Base-by-base conservation (phyloP, 2,797 vertebrate species). In the Hybognathus amarus region DNA sequence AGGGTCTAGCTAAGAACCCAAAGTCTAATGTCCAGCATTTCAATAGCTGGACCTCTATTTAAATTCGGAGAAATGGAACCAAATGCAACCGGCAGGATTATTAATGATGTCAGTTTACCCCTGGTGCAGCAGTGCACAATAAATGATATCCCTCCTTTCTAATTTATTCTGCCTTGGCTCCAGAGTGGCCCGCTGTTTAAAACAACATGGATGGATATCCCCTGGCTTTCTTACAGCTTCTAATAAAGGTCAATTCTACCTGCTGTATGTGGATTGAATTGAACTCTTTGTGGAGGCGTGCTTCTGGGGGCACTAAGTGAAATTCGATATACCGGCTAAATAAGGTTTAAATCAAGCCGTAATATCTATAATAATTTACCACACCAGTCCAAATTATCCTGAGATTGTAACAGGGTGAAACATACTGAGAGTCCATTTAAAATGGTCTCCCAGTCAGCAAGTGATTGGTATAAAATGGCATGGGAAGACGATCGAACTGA, bases 191-290 rank as follows among this genome's bases (percentile, higher is more conserved):
- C 68, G 77, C 79, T 89, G 87, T 88, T 90, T 89, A 90, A 87
- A 87, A 87, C 83, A 88, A 89, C 87, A 79, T 82, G 85, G 84
- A 89, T 80, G 75, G 85, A 85, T 89, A 83, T 88, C 77, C 83
- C 45, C 76, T 45, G 80, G 85, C 85, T 89, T 89, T 86, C 85
- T 83, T 85, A 87, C 76, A 79, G 81, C 74, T 78, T 85, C 80
- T 89, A 87, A 89, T 90, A 89, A 91, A 89, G 87, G 88, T 88
- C 85, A 89, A 88, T 89, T 86, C 89, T 85, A 90, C 88, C 88
- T 87, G 80, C 85, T 69, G 85, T 82, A 87, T 80, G 78, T 80
- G 85, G 85, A 89, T 90, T 87, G 89, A 89, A 89, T 87, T 89
- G 87, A 84, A 69, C 82, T 73, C 52, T 83, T 64, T 36, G 54